Percentiles rank a stretch among this genome's conserved stretches.
These are phyloP conservation scores for Macrotis lagotis DNA, from an alignment of 2,113 vertebrate species.

Conservation along the genomic window DNA sequence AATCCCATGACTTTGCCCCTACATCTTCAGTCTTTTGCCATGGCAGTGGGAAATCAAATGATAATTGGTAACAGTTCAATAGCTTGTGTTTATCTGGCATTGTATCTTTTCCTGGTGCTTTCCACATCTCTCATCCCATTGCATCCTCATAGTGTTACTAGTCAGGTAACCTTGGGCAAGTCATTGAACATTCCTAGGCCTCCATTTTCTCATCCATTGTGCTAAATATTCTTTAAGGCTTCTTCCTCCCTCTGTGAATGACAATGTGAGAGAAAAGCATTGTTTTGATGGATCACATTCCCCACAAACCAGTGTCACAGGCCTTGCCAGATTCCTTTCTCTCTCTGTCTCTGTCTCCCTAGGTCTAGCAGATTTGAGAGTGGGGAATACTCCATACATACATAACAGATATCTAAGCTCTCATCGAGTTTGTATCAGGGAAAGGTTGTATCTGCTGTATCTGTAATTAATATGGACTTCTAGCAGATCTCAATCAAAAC, in stretches of 20 bases:
- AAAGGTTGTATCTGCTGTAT: constrained; percentile 34
- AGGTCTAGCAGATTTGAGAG: not conserved
- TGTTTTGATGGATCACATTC: not conserved
- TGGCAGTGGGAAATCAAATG: not conserved
- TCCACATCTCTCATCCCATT: not conserved
- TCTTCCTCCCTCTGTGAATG: not conserved
- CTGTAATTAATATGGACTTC: constrained; percentile 39
- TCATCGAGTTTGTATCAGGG: not conserved
- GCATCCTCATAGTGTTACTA: not conserved
- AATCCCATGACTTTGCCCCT: not conserved
- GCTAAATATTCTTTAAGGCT: not conserved
- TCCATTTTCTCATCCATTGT: constrained; percentile 33
- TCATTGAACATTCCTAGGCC: constrained; percentile 32
- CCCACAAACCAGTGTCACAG: not conserved
- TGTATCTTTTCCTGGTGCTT: not conserved
- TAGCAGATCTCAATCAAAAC: constrained; percentile 16
- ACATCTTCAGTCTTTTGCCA: not conserved
- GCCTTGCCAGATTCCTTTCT: not conserved
- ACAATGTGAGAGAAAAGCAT: not conserved
- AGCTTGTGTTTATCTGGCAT: not conserved
- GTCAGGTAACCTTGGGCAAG: not conserved
- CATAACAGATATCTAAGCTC: not conserved
- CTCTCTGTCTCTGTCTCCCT: not conserved
- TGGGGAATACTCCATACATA: constrained; percentile 15
- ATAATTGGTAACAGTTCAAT: not conserved